Evolutionary conservation across 1,140 invertebrate genomes (phyloP).

Genomic region (Parasteatoda tepidariorum): DNA sequence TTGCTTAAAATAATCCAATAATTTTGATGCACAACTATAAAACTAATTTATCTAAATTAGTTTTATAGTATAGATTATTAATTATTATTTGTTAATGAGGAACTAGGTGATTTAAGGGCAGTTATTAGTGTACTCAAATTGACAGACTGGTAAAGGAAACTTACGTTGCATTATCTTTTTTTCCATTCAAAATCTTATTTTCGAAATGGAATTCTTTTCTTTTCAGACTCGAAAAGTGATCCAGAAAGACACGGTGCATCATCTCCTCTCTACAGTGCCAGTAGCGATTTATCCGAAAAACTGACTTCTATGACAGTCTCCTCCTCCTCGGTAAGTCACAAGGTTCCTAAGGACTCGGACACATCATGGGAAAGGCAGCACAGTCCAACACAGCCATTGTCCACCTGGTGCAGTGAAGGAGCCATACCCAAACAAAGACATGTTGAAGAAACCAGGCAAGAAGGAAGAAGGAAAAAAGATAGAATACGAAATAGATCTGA

Average conservation of each 20-base stretch:
- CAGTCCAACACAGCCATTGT: conserved; percentile 24
- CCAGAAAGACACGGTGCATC: not conserved
- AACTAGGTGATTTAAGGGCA: too few relatives aligned
- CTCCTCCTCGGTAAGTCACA: conserved; percentile 40
- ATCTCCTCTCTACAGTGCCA: conserved; percentile 19
- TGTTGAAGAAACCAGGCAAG: conserved; percentile 12
- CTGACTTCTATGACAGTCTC: conserved; percentile 24
- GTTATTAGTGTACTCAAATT: too few relatives aligned
- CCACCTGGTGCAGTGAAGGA: conserved; percentile 50
- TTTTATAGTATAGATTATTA: too few relatives aligned
- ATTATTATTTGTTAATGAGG: too few relatives aligned
- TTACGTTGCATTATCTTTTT: not conserved
- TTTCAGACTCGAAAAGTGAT: not conserved
- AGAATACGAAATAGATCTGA: conserved; percentile 40
- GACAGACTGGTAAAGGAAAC: not conserved
- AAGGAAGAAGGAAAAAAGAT: conserved; percentile 23
- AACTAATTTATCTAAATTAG: too few relatives aligned
- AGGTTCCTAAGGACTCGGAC: not conserved
- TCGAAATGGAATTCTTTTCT: too few relatives aligned
- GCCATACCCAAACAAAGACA: conserved; percentile 55
- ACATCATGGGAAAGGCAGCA: conserved; percentile 3
- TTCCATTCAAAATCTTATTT: too few relatives aligned
- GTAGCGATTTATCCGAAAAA: conserved; percentile 39
- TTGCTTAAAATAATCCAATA: too few relatives aligned
- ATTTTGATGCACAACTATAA: too few relatives aligned